phyloP scores from a whole-genome alignment of 2,113 vertebrate genomes.

The Chloroceryle aenea region DNA sequence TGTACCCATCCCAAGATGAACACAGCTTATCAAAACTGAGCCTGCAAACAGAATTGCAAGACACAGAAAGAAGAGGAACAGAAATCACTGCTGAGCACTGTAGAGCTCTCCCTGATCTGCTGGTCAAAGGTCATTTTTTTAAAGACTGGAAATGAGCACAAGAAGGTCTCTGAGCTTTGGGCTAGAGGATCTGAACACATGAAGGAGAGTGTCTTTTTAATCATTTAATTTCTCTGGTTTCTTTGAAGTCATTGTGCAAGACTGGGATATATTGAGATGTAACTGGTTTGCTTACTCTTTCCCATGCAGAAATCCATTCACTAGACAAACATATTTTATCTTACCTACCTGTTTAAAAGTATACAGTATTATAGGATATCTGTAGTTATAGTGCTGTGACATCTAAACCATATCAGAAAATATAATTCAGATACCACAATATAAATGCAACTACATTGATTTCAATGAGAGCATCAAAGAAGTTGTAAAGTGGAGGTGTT shows the following conservation, averaged over 20 bases:
- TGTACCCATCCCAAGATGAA: background rate
- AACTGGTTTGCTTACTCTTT: background rate
- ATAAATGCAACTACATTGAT: background rate
- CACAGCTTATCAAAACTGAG: background rate
- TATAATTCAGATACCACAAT: background rate
- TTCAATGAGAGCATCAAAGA: background rate
- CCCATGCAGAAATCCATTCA: background rate
- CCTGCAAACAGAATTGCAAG: background rate
- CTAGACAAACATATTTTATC: background rate
- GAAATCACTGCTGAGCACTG: background rate
- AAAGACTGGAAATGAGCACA: background rate
- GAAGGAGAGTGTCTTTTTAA: background rate
- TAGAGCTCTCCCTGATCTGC: background rate
- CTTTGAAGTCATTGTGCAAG: background rate
- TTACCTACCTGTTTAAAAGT: background rate
- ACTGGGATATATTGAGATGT: background rate
- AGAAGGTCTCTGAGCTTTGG: background rate
- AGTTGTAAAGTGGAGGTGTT: background rate
- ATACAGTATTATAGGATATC: background rate
- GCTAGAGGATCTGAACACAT: background rate
- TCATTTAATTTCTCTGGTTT: background rate
- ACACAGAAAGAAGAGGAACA: background rate
- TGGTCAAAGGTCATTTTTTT: background rate
- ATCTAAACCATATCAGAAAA: background rate
- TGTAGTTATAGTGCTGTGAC: background rate